These are phyloP conservation scores for Pterostichus niger DNA, from an alignment of 2,888 invertebrate genomes.

Conservation along the genomic window DNA sequence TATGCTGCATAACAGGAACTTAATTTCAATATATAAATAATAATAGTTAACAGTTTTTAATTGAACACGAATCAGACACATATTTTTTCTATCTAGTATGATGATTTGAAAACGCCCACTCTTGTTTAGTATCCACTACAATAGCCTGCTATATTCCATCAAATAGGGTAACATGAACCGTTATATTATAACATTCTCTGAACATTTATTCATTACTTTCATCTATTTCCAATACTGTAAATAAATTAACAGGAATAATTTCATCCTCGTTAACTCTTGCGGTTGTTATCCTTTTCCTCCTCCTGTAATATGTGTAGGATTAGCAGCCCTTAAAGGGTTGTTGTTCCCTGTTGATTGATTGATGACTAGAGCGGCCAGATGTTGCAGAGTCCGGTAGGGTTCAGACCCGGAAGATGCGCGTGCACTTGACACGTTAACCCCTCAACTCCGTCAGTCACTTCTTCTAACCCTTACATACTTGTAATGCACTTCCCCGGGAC, in stretches of 20 bases:
- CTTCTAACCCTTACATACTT: constrained; percentile 20
- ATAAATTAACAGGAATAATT: neutral
- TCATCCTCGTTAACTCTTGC: neutral
- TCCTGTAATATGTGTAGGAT: constrained; percentile 6
- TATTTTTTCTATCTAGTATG: too few species aligned
- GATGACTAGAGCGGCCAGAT: constrained; percentile 69
- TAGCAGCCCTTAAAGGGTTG: constrained; percentile 24
- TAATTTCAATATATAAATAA: too few species aligned
- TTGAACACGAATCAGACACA: too few species aligned
- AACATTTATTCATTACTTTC: too few species aligned
- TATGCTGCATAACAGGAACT: too few species aligned
- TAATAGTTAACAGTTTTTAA: too few species aligned
- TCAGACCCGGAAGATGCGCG: constrained; percentile 72
- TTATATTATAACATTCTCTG: too few species aligned
- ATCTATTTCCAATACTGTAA: too few species aligned
- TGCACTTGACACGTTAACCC: constrained; percentile 74
- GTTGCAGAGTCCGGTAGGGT: constrained; percentile 69
- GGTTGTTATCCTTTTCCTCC: neutral
- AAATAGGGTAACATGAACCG: too few species aligned
- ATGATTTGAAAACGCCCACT: too few species aligned
- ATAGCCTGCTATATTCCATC: too few species aligned
- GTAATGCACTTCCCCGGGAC: neutral
- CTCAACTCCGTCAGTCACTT: neutral
- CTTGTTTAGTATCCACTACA: too few species aligned
- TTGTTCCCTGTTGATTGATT: constrained; percentile 35